Base-by-base conservation (phyloP, 2,888 invertebrate genomes). In the Nomada flava region DNA sequence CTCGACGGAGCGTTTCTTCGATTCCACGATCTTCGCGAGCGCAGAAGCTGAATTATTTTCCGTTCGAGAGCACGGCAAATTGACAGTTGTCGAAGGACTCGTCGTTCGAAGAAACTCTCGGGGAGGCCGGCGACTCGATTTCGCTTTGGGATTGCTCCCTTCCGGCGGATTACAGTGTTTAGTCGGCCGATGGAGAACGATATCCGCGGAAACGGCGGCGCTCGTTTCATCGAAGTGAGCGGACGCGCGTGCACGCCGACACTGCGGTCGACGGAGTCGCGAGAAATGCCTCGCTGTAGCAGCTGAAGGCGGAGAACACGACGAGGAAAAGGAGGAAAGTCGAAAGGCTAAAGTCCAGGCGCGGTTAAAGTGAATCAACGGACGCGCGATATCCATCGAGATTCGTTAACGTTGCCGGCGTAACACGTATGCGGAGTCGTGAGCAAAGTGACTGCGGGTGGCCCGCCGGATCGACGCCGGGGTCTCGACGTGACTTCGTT, bases 401-500 rank as follows among this genome's bases (percentile, higher is more conserved):
- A 62, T 62, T 62, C 42, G 60, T 29, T 60, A 60, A 60, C 18
- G 20, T 69, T 75, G 52, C 60, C 26, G 64, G 55, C 3, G 11
- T 20, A 62, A 67, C 71, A 62, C 29, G 7, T 29, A 29, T 0
- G 29, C 7, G 29, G 29, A 29, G 29, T 47, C 47, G 47, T 47
- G 15, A 13, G 47, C 47, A 15, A 10, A 53, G 74, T 36, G 73
- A 73, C 67, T 23, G 64, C 85, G 70, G 76, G 70, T 77, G 76
- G 75, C 70, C 84, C 81, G 86, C 87, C 84, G 82, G 62, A 57
- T 60, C 67, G 53, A 65, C 64, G 68, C 53, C 60, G 20, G 57
- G 65, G 65, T 71, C 55, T 68, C 85, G 79, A 75, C 86, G 85
- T 53, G 81, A 87, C 79, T 82, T n/a, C 13, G 36, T 11, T 60